phyloP scores from a whole-genome alignment of 1,140 invertebrate genomes.

The Procambarus virginalis region DNA sequence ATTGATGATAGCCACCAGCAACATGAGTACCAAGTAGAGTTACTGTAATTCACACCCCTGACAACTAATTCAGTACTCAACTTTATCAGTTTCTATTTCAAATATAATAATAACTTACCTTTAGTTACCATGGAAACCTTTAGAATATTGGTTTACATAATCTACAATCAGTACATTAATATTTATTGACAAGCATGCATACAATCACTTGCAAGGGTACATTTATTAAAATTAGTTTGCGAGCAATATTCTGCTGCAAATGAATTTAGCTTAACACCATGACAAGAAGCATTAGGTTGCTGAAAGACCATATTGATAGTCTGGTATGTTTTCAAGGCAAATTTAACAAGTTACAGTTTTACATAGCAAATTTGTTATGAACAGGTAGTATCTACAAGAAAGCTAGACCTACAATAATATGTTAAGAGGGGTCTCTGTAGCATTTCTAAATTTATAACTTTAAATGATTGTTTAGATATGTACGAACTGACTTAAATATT shows the following conservation, averaged over 20 bases:
- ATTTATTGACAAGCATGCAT: conserved; percentile 35
- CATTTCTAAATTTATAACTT: neutral
- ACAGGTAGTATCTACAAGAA: neutral
- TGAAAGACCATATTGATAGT: neutral
- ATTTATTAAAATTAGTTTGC: neutral
- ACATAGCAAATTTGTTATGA: neutral
- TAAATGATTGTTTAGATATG: neutral
- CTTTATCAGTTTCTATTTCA: too few species aligned
- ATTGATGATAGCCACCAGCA: too few species aligned
- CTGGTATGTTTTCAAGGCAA: neutral
- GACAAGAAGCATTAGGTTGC: neutral
- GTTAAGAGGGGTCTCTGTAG: neutral
- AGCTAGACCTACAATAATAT: neutral
- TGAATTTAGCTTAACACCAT: neutral
- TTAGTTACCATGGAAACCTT: neutral
- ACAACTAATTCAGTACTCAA: too few species aligned
- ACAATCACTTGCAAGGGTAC: conserved; percentile 4
- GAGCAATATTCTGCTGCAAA: neutral
- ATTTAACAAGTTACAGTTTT: neutral
- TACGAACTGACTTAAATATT: neutral
- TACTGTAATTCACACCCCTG: neutral
- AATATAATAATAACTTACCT: neutral
- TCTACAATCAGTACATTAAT: conserved; percentile 1
- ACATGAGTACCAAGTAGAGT: neutral
- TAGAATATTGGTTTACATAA: neutral